Conservation (phyloP, 2,888 invertebrate genomes). For the Syrphus vitripennis region DNA sequence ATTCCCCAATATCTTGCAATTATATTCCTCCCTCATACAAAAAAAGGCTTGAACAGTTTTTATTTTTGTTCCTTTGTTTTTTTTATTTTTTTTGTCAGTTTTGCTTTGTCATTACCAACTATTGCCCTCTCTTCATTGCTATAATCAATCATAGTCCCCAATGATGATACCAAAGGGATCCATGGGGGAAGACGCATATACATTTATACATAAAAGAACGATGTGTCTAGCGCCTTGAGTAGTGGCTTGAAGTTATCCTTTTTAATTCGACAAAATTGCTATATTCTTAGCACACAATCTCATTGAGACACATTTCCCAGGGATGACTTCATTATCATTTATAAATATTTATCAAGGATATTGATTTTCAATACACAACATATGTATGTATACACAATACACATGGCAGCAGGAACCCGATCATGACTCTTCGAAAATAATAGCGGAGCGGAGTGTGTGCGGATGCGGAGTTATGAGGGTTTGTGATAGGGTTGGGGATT, state of each 20-base stretch:
- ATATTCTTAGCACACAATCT: constrained; percentile 65
- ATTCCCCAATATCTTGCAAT: constrained; percentile 60
- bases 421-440: constrained; percentile 27
- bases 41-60: constrained; percentile 27
- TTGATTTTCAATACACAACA: constrained; percentile 65
- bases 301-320: constrained; percentile 58
- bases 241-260: constrained; percentile 45
- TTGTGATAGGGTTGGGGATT: neutral
- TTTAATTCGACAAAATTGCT: constrained; percentile 68
- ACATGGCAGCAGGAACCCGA: neutral
- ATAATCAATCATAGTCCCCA: constrained; percentile 67
- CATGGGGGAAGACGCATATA: neutral
- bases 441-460: neutral
- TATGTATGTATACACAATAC: neutral
- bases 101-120: constrained; percentile 63
- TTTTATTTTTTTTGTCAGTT: constrained; percentile 23
- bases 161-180: constrained; percentile 47
- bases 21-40: constrained; percentile 48
- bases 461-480: neutral
- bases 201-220: neutral
- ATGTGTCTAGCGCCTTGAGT: constrained; percentile 41
- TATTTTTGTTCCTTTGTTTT: neutral
- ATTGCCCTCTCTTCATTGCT: constrained; percentile 35
- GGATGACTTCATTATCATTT: constrained; percentile 71
- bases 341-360: constrained; percentile 71